Evolutionary conservation across 1,140 invertebrate genomes (phyloP), one percentile per base, ranked within the genome.

Genomic region (Ridgeia piscesae): DNA sequence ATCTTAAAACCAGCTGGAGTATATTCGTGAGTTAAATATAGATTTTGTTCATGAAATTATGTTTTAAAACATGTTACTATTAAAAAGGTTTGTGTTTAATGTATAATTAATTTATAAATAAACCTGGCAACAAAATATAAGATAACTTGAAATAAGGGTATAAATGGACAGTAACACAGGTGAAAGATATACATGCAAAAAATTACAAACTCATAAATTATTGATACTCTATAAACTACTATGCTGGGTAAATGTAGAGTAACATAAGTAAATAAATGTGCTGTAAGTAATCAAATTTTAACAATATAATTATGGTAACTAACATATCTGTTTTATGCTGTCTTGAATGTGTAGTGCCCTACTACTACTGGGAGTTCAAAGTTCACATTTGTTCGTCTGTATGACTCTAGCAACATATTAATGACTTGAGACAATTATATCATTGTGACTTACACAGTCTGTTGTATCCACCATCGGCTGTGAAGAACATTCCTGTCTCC

Each of bases 401-500:
- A 48, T 42, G 11, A 35, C n/a, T 27, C 35, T n/a, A n/a, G 27
- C 34, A 31, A 35, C n/a, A 17, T 9, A 90, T 35, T 11, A 34
- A 27, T 35, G 58, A 77, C 58, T 21, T 9, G 27, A 27, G 93
- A 95, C 58, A 77, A 77, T 42, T 42, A 42, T 42, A 42, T 42
- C 11, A 42, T 42, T 42, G 42, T 42, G 42, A 42, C 96, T 96
- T 96, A 98, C 97, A 94, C 91, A 97, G 95, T 95, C 96, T 96
- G 88, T 97, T 96, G 93, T 97, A 97, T 93, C 97, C 97, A 91
- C 97, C 97, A 92, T 97, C 96, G 33, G 97, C 97, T 91, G 97
- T 97, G 96, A 99, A 99, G 97, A 98, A 99, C 0, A 98, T 96
- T 35, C 99, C 99, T n/a, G 96, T 96, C 95, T 99, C 99, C 0